Base-by-base conservation (phyloP, 2,888 invertebrate genomes). In the Cephus rjabovi region DNA sequence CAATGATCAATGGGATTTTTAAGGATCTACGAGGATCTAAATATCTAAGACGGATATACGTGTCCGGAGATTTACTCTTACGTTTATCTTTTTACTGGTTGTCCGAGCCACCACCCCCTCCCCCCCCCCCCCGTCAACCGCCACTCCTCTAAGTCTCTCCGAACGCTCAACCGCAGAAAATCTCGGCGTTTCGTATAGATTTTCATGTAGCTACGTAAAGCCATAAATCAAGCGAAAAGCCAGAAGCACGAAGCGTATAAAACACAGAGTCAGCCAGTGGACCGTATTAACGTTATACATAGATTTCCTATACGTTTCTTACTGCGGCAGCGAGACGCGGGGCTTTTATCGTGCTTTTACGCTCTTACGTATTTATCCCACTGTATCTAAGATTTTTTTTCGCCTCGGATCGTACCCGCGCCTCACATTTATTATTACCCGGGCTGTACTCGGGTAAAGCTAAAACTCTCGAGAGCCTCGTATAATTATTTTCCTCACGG, bases 181-280 rank as follows among this genome's bases (percentile, higher is more conserved):
- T 70, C 70, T 70, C 70, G 31, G 70, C 70, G 4, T 30, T 37
- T 30, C 30, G 70, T 70, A 70, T 70, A n/a, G 30, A 70, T 70
- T 70, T 70, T 31, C 70, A 33, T 74, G 75, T 75, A 79, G 79
- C 79, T 77, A 78, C 79, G 78, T 75, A 76, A 78, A 73, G 75
- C 79, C 81, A 83, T 86, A 86, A 86, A 85, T 86, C 86, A 85
- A 80, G 76, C 76, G 77, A 68, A 76, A 78, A 79, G 78, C 80
- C 80, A 81, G 77, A 75, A 76, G 77, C 77, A 77, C 37, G 75
- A 81, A 79, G 81, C 83, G 83, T 81, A 85, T 83, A 85, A 85
- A 83, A 85, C 83, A 84, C 79, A 37, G 37, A 37, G 37, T 37
- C 37, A 83, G 77, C 79, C 81, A 81, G 80, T 78, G 83, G 79